Evolutionary conservation across 2,797 vertebrate species (phyloP).

Genomic region (Octomys mimax): DNA sequence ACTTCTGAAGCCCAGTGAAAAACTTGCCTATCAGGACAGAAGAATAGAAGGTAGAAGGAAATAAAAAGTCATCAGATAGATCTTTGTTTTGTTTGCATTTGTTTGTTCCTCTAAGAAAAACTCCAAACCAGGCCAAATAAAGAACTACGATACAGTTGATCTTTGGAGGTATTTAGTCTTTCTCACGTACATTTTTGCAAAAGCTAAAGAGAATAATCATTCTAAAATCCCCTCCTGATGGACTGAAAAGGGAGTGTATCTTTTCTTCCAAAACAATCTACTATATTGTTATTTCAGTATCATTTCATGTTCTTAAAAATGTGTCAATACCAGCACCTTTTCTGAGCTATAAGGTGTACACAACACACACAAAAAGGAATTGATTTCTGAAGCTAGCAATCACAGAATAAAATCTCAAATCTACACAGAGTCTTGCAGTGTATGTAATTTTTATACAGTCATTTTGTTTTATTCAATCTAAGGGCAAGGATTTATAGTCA

Average conservation of each 20-base stretch:
- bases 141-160: neutral
- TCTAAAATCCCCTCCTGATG: neutral
- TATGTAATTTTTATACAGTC: neutral
- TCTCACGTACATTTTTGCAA: conserved; percentile 25
- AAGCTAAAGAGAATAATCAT: neutral
- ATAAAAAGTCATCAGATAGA: neutral
- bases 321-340: conserved; percentile 1
- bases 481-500: neutral
- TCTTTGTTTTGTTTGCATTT: neutral
- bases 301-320: conserved; percentile 29
- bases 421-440: neutral
- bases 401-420: neutral
- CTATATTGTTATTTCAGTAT: neutral
- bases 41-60: neutral
- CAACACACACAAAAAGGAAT: neutral
- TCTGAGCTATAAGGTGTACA: neutral
- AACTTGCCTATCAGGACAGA: neutral
- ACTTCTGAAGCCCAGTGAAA: neutral
- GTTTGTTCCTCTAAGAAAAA: conserved; percentile 37
- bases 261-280: conserved; percentile 7
- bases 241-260: neutral
- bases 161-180: conserved; percentile 41
- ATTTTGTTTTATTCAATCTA: neutral
- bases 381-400: conserved; percentile 3
- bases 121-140: conserved; percentile 42